phyloP scores from a whole-genome alignment of 2,113 vertebrate species.

The Natator depressus region DNA sequence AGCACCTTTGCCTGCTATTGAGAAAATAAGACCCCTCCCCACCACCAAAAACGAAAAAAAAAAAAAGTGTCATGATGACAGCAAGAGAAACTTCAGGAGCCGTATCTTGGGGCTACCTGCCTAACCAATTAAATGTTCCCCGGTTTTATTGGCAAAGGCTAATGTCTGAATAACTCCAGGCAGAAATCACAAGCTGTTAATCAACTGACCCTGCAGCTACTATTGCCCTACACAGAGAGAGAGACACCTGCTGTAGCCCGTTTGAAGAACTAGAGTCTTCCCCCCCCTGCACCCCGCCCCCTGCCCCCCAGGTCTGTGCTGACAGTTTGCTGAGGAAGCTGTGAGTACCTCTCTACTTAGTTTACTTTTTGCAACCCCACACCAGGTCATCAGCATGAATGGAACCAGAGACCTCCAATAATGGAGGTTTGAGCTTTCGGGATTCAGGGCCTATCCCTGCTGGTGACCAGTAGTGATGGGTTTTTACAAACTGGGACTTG shows the following conservation, averaged over 20 bases:
- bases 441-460: background rate
- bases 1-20: background rate
- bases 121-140: background rate
- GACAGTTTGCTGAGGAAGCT: slow-evolving; percentile 46
- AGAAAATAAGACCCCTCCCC: slow-evolving; percentile 1
- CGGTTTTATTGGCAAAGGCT: background rate
- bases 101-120: background rate
- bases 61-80: slow-evolving; percentile 26
- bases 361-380: background rate
- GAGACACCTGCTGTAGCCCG: background rate
- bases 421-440: background rate
- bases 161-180: slow-evolving; percentile 57
- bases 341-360: background rate
- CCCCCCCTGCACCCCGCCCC: too few species aligned
- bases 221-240: slow-evolving; percentile 30
- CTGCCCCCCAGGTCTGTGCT: slow-evolving; percentile 25
- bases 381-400: background rate
- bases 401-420: background rate
- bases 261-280: slow-evolving; percentile 22
- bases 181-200: slow-evolving; percentile 6
- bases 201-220: slow-evolving; percentile 46
- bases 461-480: background rate
- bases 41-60: slow-evolving; percentile 30
- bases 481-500: background rate
- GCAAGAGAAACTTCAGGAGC: slow-evolving; percentile 4